Evolutionary conservation across 2,888 invertebrate species (phyloP).

Genomic region (Ischnura elegans): DNA sequence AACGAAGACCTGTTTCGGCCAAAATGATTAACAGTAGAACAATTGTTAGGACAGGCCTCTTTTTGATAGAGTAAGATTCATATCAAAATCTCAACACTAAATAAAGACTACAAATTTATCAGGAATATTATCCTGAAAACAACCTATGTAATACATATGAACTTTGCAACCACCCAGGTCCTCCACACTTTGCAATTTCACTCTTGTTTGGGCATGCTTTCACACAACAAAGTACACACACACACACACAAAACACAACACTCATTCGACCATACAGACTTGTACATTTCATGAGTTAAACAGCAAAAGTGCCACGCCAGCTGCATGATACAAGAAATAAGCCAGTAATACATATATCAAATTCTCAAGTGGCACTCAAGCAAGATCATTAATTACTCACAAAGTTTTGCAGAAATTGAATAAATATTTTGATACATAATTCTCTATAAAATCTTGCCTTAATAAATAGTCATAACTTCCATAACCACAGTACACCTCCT

Average conservation of each 20-base stretch:
- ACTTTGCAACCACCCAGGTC: conserved; percentile 41
- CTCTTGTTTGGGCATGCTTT: background rate
- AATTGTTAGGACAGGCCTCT: conserved; percentile 13
- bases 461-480: background rate
- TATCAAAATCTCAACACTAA: conserved; percentile 51
- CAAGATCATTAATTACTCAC: background rate
- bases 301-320: background rate
- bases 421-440: background rate
- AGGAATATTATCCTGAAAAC: background rate
- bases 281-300: background rate
- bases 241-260: background rate
- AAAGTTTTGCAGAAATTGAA: background rate
- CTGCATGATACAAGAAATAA: background rate
- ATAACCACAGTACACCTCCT: background rate
- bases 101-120: conserved; percentile 39
- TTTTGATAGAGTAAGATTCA: conserved; percentile 23
- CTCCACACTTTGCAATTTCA: too few relatives aligned
- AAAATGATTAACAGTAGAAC: background rate
- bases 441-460: background rate
- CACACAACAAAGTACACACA: background rate
- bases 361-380: conserved; percentile 28
- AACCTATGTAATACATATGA: background rate
- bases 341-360: background rate
- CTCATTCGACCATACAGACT: background rate
- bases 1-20: conserved; percentile 19